These are phyloP conservation scores for Labia minor DNA, from an alignment of 2,888 invertebrate species.

Conservation along the genomic window DNA sequence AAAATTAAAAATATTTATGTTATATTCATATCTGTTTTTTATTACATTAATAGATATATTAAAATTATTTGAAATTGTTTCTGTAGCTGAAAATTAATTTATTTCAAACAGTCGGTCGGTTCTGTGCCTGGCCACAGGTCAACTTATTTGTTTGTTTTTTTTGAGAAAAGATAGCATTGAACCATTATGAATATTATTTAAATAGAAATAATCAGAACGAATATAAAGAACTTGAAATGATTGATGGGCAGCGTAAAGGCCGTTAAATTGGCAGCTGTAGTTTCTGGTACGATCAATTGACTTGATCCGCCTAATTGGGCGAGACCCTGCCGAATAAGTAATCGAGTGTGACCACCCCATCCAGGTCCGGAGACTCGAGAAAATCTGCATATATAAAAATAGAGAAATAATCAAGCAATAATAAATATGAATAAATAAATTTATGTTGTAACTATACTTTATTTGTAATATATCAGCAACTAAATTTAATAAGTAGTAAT, in stretches of 20 bases:
- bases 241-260: not conserved
- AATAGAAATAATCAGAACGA: not conserved
- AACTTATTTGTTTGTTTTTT: too few species aligned
- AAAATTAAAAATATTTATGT: too few species aligned
- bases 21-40: too few species aligned
- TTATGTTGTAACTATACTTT: not conserved
- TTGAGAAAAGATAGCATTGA: too few species aligned
- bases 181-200: too few species aligned
- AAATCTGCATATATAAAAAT: not conserved
- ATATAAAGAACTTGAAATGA: not conserved
- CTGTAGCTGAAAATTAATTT: too few species aligned
- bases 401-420: not conserved
- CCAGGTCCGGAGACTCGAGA: not conserved
- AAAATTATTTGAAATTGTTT: too few species aligned
- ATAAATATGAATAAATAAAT: not conserved
- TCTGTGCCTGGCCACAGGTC: too few species aligned
- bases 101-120: too few species aligned
- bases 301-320: not conserved
- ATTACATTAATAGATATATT: too few species aligned
- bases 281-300: not conserved
- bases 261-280: not conserved
- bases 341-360: not conserved
- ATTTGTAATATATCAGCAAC: not conserved
- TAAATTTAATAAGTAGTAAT: not conserved
- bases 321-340: not conserved